phyloP scores from a whole-genome alignment of 2,797 vertebrate species.

The Holocentrus rufus region DNA sequence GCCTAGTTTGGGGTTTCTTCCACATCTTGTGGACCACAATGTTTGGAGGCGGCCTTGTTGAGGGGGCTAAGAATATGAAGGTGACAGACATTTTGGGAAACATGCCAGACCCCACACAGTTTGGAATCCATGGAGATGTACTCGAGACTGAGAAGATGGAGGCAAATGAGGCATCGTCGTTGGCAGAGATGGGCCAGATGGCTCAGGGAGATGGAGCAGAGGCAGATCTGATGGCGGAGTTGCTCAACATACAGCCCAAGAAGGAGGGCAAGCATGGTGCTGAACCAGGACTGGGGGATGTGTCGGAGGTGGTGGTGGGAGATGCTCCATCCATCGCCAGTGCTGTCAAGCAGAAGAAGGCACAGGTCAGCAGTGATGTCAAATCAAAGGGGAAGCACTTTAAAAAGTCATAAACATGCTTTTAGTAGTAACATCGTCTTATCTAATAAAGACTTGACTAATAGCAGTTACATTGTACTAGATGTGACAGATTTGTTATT shows the following conservation, averaged over 20 bases:
- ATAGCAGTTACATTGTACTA: background rate
- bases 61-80: slow-evolving; percentile 98
- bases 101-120: slow-evolving; percentile 99
- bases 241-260: slow-evolving; percentile 89
- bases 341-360: slow-evolving; percentile 90
- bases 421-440: background rate
- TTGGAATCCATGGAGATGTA: slow-evolving; percentile 95
- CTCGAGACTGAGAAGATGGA: slow-evolving; percentile 92
- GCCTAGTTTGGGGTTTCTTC: slow-evolving; percentile 91
- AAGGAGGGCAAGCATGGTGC: slow-evolving; percentile 91
- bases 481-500: slow-evolving; percentile 4
- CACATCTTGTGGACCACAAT: slow-evolving; percentile 95
- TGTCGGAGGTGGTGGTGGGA: slow-evolving; percentile 89
- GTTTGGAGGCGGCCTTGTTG: slow-evolving; percentile 95
- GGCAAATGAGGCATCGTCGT: slow-evolving; percentile 77
- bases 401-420: background rate
- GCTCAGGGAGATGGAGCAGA: slow-evolving; percentile 88
- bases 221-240: slow-evolving; percentile 88
- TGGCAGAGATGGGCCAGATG: slow-evolving; percentile 86
- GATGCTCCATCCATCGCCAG: slow-evolving; percentile 90
- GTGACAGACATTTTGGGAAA: slow-evolving; percentile 98
- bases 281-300: slow-evolving; percentile 94
- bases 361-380: slow-evolving; percentile 83
- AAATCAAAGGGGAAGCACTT: background rate
- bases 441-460: background rate